Evolutionary conservation across 2,113 vertebrate species (phyloP).

Genomic region (Plecturocebus donacophilus): DNA sequence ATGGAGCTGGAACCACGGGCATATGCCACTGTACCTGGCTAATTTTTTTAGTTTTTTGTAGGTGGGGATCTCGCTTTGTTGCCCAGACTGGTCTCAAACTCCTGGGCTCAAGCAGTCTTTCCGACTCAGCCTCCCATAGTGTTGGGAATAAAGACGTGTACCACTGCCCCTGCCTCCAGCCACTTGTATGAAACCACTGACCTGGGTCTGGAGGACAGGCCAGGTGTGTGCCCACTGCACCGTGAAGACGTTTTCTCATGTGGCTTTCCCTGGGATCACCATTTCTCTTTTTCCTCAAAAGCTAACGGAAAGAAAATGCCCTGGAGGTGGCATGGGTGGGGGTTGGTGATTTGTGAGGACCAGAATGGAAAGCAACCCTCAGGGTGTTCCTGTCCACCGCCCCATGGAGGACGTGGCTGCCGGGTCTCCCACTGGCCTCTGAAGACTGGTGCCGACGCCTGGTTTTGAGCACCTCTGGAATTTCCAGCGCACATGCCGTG

Average conservation of each 20-base stretch:
- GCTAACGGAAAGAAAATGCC: not conserved
- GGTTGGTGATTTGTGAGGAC: not conserved
- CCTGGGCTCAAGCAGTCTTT: too few relatives aligned
- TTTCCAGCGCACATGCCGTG: accelerated
- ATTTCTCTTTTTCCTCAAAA: not conserved
- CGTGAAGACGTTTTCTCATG: accelerated
- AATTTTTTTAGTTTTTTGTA: too few relatives aligned
- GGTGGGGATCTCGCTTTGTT: too few relatives aligned
- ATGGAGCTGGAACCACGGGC: too few relatives aligned
- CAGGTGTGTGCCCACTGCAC: not conserved
- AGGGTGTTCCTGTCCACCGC: too few relatives aligned
- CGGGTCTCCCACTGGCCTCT: not conserved
- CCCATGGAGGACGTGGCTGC: not conserved
- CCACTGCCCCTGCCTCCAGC: too few relatives aligned
- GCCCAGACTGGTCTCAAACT: too few relatives aligned
- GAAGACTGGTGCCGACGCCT: not conserved
- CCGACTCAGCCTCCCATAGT: too few relatives aligned
- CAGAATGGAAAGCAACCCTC: not conserved
- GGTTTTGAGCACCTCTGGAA: not conserved
- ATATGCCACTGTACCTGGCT: too few relatives aligned
- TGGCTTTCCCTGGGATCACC: not conserved
- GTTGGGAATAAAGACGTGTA: too few relatives aligned
- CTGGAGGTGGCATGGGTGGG: too few relatives aligned
- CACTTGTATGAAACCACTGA: not conserved
- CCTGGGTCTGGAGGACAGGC: not conserved